Percentiles rank a stretch among this genome's conserved stretches.
phyloP scores from a whole-genome alignment of 2,888 invertebrate genomes.

The Caenorhabditis sp. region DNA sequence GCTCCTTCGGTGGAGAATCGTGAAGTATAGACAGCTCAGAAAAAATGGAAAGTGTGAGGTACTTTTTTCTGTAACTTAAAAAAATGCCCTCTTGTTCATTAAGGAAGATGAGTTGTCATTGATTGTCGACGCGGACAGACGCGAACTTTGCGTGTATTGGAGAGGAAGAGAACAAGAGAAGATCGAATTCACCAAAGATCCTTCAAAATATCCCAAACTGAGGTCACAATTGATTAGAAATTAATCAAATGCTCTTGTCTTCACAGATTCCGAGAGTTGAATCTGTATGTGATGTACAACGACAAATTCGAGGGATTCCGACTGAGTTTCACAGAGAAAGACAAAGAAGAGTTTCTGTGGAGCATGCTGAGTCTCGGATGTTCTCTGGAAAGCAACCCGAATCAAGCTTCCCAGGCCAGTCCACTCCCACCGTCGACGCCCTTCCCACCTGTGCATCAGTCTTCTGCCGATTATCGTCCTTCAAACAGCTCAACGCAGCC shows the following conservation, averaged over 20 bases:
- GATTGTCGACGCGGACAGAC: background rate
- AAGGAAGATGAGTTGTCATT: background rate
- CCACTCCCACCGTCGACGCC: background rate
- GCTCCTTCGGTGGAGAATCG: background rate
- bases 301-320: conserved; percentile 5
- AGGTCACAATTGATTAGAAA: background rate
- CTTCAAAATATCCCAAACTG: background rate
- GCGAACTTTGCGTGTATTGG: background rate
- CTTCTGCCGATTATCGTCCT: no score
- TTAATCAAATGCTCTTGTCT: background rate
- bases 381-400: background rate
- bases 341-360: background rate
- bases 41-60: background rate
- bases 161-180: background rate
- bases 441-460: background rate
- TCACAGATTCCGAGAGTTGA: background rate
- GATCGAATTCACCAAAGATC: background rate
- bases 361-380: background rate
- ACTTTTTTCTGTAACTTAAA: no score
- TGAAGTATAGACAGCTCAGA: background rate
- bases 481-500: no score
- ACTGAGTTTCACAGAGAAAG: background rate
- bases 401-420: background rate
- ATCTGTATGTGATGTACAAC: background rate
- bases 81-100: no score